Percentiles rank a stretch among this genome's conserved stretches.
Conservation (phyloP, 35 echinoderm and acorn worm genomes). For the Antedon bifida region DNA sequence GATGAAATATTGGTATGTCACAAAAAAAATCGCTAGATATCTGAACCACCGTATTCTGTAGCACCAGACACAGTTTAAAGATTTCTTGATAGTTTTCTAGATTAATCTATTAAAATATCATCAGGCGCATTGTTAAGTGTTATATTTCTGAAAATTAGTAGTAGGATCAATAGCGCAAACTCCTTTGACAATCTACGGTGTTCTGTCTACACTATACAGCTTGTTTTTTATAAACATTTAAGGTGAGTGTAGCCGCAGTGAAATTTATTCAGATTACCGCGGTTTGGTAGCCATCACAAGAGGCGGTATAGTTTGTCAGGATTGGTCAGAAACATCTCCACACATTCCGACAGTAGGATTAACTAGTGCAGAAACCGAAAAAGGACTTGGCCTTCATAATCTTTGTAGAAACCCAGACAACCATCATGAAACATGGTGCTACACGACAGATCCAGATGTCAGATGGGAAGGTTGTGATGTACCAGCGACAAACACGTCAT, state of each 20-base stretch:
- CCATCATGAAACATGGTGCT: neutral
- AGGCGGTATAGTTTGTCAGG: neutral
- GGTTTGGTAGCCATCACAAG: neutral
- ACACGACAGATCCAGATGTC: constrained; percentile 13
- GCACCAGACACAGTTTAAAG: too few relatives aligned
- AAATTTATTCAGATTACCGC: neutral
- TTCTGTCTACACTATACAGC: too few relatives aligned
- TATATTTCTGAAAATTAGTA: too few relatives aligned
- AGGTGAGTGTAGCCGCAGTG: neutral
- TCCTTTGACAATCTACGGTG: too few relatives aligned
- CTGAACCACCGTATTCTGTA: too few relatives aligned
- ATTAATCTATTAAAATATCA: too few relatives aligned
- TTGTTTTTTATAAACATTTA: neutral
- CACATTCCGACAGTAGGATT: neutral
- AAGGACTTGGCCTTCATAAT: constrained; percentile 7
- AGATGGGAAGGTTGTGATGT: constrained; percentile 16
- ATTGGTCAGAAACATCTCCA: constrained; percentile 1
- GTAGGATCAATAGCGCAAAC: too few relatives aligned
- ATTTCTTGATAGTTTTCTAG: too few relatives aligned
- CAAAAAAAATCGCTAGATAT: too few relatives aligned
- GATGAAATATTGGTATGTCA: too few relatives aligned
- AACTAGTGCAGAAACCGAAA: neutral
- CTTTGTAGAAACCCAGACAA: constrained; percentile 5
- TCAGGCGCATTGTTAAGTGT: too few relatives aligned
- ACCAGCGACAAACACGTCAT: neutral